Conservation (phyloP, 2,113 vertebrate genomes). For the Grammomys dolichurus region DNA sequence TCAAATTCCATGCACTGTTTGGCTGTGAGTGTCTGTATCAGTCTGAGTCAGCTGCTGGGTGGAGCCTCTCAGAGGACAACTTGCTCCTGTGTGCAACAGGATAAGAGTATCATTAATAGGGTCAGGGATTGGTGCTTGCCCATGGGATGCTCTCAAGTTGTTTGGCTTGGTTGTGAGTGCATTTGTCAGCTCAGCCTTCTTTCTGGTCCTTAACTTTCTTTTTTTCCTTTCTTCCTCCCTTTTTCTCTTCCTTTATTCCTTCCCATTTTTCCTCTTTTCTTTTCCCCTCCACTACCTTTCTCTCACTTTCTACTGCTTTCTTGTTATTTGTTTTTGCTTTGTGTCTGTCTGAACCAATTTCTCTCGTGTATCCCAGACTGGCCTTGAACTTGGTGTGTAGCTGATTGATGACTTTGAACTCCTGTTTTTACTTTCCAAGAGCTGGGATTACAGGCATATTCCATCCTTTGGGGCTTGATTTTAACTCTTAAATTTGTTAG, state of each 20-base stretch:
- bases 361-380: not conserved
- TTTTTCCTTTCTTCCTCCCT: too few relatives aligned
- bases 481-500: not conserved
- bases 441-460: not conserved
- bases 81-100: too few relatives aligned
- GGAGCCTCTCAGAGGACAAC: too few relatives aligned
- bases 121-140: too few relatives aligned
- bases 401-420: not conserved
- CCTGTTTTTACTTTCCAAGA: not conserved
- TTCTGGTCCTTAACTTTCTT: not conserved
- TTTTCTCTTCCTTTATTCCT: not conserved
- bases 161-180: not conserved
- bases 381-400: not conserved
- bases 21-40: too few relatives aligned
- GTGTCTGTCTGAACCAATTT: not conserved
- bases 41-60: too few relatives aligned
- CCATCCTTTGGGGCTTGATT: not conserved
- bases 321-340: not conserved
- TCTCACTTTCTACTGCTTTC: not conserved
- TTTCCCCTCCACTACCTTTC: not conserved
- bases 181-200: not conserved
- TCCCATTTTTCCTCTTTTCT: not conserved
- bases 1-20: too few relatives aligned
- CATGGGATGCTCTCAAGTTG: too few relatives aligned
- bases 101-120: too few relatives aligned